Percentiles rank a stretch among this genome's conserved stretches.
Evolutionary conservation across 2,797 vertebrate genomes (phyloP).

Genomic region (Buceros bicornis): DNA sequence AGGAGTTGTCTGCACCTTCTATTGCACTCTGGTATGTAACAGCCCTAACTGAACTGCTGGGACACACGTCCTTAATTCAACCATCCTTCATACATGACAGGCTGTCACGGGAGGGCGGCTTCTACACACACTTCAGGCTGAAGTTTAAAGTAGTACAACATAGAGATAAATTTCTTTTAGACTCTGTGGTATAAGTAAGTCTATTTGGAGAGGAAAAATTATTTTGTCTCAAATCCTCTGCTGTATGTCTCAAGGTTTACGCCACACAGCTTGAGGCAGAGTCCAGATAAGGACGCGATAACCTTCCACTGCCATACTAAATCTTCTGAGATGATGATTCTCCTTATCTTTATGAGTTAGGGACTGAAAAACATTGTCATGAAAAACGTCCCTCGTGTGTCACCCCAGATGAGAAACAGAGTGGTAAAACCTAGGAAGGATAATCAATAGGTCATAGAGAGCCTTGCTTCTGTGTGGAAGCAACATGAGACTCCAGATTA

Average conservation of each 20-base stretch:
- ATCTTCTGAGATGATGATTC: not conserved
- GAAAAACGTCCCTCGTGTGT: not conserved
- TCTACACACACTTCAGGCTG: not conserved
- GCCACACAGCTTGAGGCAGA: not conserved
- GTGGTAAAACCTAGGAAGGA: not conserved
- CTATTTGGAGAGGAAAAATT: not conserved
- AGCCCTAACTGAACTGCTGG: not conserved
- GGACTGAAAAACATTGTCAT: not conserved
- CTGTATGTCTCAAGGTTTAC: not conserved
- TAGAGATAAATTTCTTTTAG: not conserved
- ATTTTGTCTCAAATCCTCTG: not conserved
- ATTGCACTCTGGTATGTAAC: slow-evolving; percentile 86
- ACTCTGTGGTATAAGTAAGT: not conserved
- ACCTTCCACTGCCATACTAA: not conserved
- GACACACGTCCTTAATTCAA: not conserved
- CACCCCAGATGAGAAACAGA: not conserved
- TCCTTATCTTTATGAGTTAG: not conserved
- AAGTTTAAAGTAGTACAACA: not conserved
- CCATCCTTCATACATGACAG: not conserved
- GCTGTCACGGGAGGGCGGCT: not conserved
- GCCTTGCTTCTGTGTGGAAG: not conserved
- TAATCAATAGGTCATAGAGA: not conserved
- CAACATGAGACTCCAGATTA: not conserved
- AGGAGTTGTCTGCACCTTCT: slow-evolving; percentile 87
- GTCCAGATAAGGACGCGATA: not conserved